Evolutionary conservation across 1,140 invertebrate genomes (phyloP).

Genomic region (Oncopodura yosiiana): DNA sequence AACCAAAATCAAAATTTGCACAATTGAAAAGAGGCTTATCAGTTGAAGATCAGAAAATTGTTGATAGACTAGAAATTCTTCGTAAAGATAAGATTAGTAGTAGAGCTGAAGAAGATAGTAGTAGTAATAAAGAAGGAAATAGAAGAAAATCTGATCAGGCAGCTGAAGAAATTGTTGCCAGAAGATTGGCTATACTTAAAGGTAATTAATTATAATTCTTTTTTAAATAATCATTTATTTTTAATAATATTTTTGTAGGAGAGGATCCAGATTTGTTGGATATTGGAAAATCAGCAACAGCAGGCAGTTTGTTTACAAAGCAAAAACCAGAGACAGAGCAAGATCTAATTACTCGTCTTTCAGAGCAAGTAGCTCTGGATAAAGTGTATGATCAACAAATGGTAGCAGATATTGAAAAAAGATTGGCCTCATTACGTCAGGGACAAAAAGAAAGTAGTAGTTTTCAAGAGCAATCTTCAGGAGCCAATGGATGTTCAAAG

Average conservation of each 20-base stretch:
- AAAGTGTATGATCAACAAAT: conserved; percentile 25
- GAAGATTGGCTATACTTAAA: too few relatives aligned
- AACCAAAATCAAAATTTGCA: conserved; percentile 39
- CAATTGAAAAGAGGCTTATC: conserved; percentile 40
- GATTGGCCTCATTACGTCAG: conserved; percentile 18
- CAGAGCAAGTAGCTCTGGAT: conserved; percentile 48
- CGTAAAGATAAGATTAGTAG: too few relatives aligned
- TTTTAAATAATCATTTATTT: background rate
- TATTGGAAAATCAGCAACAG: conserved; percentile 37
- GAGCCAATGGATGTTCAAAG: too few relatives aligned
- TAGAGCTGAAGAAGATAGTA: too few relatives aligned
- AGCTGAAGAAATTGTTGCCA: too few relatives aligned
- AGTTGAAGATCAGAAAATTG: conserved; percentile 45
- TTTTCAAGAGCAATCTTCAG: too few relatives aligned
- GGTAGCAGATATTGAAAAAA: conserved; percentile 25
- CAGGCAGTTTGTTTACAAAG: conserved; percentile 32
- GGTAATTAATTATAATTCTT: too few relatives aligned
- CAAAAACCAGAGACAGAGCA: conserved; percentile 52
- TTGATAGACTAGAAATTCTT: conserved; percentile 50
- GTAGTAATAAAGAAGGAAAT: too few relatives aligned
- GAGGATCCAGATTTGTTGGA: background rate
- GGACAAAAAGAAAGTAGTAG: background rate
- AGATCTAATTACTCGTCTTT: conserved; percentile 50
- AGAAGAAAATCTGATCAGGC: too few relatives aligned
- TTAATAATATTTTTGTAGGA: background rate